phyloP scores from a whole-genome alignment of 2,113 vertebrate species.

The Caracal caracal region DNA sequence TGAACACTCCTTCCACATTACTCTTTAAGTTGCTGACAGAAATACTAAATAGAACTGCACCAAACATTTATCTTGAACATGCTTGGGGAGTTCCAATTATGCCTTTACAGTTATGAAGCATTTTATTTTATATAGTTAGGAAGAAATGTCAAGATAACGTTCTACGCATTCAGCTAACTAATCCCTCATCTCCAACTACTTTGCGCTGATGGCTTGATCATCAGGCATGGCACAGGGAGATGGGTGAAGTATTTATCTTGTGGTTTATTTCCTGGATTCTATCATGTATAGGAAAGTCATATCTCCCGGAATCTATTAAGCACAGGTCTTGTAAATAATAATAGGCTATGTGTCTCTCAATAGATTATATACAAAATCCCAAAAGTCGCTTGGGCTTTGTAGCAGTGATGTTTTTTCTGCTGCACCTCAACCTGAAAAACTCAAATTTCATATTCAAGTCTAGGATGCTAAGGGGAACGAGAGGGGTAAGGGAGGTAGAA shows the following conservation, averaged over 20 bases:
- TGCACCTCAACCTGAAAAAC: background rate
- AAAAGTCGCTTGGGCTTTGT: background rate
- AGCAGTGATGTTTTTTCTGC: background rate
- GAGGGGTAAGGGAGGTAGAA: background rate
- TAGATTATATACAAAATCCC: background rate
- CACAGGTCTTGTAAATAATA: background rate
- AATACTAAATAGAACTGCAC: background rate
- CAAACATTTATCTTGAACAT: background rate
- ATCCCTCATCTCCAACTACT: background rate
- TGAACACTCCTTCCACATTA: background rate
- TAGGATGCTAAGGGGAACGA: background rate
- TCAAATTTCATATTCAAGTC: background rate
- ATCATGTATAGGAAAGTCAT: background rate
- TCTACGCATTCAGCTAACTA: background rate
- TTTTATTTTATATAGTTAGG: constrained; percentile 14
- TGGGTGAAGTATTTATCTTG: background rate
- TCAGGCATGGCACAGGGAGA: background rate
- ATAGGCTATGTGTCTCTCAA: background rate
- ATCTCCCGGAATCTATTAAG: background rate
- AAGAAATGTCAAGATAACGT: background rate
- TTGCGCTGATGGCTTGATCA: background rate
- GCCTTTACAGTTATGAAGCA: background rate
- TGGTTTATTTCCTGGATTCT: constrained; percentile 1
- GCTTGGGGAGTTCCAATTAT: background rate
- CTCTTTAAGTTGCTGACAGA: background rate